Conservation (phyloP, 2,797 vertebrate genomes). For the Ciconia nigra region DNA sequence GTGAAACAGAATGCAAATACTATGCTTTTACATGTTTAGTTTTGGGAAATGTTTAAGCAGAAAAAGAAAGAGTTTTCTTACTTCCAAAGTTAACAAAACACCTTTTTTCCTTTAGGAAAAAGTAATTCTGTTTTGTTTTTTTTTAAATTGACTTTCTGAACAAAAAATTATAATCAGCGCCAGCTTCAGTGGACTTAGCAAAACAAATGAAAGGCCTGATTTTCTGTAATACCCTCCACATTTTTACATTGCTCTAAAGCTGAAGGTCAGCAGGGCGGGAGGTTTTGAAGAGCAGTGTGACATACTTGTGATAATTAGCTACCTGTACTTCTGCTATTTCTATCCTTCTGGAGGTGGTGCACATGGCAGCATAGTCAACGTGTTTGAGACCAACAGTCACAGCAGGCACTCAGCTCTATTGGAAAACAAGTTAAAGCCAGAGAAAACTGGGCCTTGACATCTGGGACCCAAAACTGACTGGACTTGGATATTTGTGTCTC, state of each 20-base stretch:
- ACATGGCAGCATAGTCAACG: background rate
- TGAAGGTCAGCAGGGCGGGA: background rate
- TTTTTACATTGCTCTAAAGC: background rate
- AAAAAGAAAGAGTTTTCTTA: background rate
- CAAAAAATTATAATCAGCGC: background rate
- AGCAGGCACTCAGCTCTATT: background rate
- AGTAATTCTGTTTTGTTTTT: background rate
- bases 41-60: conserved; percentile 19
- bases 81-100: background rate
- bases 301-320: background rate
- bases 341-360: background rate
- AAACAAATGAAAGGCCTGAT: background rate
- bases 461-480: background rate
- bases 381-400: background rate
- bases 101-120: background rate
- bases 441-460: background rate
- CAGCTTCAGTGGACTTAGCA: background rate
- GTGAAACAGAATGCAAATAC: conserved; percentile 21
- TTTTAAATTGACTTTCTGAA: background rate
- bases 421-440: background rate
- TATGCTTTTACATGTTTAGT: conserved; percentile 11
- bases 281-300: background rate
- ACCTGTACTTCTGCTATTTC: background rate
- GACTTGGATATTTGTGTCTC: background rate
- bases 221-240: background rate